A percentile compares a stretch with the other conserved stretches of the same genome.
Conservation (phyloP, 1,140 invertebrate species). For the Neotoxoptera formosana region DNA sequence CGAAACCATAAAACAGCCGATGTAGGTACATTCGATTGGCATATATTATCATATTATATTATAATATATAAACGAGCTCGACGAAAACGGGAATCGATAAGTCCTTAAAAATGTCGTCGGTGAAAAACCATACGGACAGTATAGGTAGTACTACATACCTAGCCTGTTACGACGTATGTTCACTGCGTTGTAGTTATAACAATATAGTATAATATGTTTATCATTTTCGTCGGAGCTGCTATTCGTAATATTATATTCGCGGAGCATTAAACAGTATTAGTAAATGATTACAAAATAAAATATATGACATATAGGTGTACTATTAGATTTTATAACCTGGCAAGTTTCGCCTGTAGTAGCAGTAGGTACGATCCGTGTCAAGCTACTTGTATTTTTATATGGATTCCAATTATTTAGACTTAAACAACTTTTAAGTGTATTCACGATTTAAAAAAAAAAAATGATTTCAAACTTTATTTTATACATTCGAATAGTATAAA, state of each 20-base stretch:
- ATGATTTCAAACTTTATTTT: not conserved
- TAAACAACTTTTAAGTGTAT: not conserved
- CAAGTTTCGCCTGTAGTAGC: not conserved
- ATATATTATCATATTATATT: too few species aligned
- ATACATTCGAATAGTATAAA: not conserved
- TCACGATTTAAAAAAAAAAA: not conserved
- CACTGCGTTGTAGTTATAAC: too few species aligned
- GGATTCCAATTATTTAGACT: not conserved
- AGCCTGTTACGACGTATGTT: too few species aligned
- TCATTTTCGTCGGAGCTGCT: too few species aligned
- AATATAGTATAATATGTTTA: too few species aligned
- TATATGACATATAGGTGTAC: not conserved
- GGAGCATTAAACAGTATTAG: not conserved
- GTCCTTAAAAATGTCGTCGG: not conserved
- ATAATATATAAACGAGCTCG: too few species aligned
- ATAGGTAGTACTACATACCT: too few species aligned
- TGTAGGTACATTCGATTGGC: not conserved
- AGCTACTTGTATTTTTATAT: not conserved
- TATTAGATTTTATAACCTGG: not conserved
- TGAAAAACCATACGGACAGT: not conserved
- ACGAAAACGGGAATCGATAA: conserved; percentile 1
- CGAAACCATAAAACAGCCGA: conserved; percentile 6
- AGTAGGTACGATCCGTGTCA: not conserved
- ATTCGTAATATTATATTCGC: too few species aligned
- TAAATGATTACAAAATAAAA: not conserved